Base-by-base conservation (phyloP, 1,140 invertebrate species). In the Aphaenogaster ashmeadi region DNA sequence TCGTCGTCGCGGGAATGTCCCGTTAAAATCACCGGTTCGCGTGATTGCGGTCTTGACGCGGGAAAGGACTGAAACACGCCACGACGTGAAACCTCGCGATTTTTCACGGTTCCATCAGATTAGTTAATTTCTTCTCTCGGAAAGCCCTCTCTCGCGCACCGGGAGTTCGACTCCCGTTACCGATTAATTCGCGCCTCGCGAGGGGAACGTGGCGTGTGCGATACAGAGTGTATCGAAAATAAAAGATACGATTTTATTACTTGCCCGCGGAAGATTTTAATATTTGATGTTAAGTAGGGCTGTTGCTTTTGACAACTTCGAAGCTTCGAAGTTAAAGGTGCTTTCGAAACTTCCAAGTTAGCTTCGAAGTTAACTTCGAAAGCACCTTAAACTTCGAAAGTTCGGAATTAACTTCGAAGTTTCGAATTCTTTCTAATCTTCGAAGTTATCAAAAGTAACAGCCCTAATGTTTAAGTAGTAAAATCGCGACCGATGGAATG, bases 1-100 rank as follows among this genome's bases (percentile, higher is more conserved):
- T 11, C 6, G 0, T n/a, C 7, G 13, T 80, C 33, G 44, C 18
- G 78, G 36, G 18, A 54, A 27, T 54, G 54, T 27, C 27, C 64
- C 36, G 80, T 44, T 71, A 72, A 83, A 72, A 58, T 72, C n/a
- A 58, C 52, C 80, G 67, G 41, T 72, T 78, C 41, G 41, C 75
- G 33, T 54, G 15, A 5, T 54, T 38, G 50, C 50, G 15, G 15
- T 38, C 50, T 56, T 9, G 21, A 27, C 38, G 36, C 47, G 8
- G 38, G 38, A 5, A 27, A 50, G 1, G 6, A 75, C 21, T 78
- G 6, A 50, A 62, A 18, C 38, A 44, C 38, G 7, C 21, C 8
- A 54, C 74, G 2, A 62, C 56, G 15, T 80, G 47, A 41, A 69
- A 69, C 38, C 44, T 54, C 4, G 62, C 36, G 27, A 41, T 81